These are phyloP conservation scores for Otolemur crassicaudatus DNA, from an alignment of 2,797 vertebrate genomes.

Conservation along the genomic window DNA sequence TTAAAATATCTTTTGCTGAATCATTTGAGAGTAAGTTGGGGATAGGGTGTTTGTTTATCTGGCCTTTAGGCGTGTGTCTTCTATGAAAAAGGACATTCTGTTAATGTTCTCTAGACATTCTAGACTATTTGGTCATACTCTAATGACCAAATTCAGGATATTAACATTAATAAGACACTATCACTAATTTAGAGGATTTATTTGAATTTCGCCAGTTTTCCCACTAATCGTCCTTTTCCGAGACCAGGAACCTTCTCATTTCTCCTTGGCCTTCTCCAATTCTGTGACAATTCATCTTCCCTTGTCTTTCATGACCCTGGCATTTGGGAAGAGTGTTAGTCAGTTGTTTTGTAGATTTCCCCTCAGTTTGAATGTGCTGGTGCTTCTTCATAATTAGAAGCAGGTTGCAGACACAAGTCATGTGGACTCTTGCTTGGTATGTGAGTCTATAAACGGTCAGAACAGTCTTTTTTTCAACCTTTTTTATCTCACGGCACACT, in stretches of 20 bases:
- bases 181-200: background rate
- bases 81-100: background rate
- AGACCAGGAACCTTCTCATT: background rate
- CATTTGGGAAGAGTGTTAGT: background rate
- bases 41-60: background rate
- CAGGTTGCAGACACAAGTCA: too few relatives aligned
- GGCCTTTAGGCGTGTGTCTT: background rate
- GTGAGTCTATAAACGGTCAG: background rate
- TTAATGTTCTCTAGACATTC: background rate
- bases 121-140: too few relatives aligned
- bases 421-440: rapidly evolving
- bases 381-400: background rate
- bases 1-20: background rate
- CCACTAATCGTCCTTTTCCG: background rate
- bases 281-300: background rate
- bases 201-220: background rate
- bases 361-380: background rate
- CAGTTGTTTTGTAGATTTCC: background rate
- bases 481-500: too few relatives aligned
- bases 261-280: background rate
- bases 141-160: background rate
- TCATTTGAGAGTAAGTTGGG: background rate
- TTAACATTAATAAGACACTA: background rate
- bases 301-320: background rate
- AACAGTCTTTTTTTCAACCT: background rate